A percentile compares a stretch with the other conserved stretches of the same genome.
Evolutionary conservation across 1,140 invertebrate species (phyloP).

Genomic region (Polyergus mexicanus): DNA sequence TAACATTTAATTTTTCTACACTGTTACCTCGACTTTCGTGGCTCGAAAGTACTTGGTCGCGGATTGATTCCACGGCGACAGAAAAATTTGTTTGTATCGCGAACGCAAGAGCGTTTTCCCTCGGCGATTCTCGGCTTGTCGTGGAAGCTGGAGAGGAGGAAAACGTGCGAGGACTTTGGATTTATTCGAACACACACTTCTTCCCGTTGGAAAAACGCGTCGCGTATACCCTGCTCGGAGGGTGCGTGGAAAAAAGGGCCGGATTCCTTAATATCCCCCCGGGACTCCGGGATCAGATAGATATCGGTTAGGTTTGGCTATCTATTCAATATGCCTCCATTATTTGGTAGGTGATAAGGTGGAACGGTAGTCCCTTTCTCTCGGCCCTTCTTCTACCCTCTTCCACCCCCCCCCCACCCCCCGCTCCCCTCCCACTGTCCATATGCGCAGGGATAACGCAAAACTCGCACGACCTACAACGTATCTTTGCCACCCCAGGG

Average conservation of each 20-base stretch:
- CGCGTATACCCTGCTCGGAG: slow-evolving; percentile 40
- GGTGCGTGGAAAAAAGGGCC: slow-evolving; percentile 62
- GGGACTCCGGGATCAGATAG: slow-evolving; percentile 77
- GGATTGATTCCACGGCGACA: slow-evolving; percentile 67
- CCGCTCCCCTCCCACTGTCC: slow-evolving; percentile 18
- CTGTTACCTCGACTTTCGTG: background rate
- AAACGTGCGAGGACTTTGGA: slow-evolving; percentile 74
- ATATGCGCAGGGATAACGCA: slow-evolving; percentile 41
- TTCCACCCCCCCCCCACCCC: too few species aligned
- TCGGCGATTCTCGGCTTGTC: slow-evolving; percentile 2
- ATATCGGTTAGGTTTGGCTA: slow-evolving; percentile 78
- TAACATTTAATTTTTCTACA: background rate
- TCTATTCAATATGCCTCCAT: slow-evolving; percentile 82
- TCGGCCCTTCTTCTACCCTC: slow-evolving; percentile 23
- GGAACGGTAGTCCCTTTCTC: slow-evolving; percentile 67
- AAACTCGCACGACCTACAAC: slow-evolving; percentile 49
- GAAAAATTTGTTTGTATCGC: slow-evolving; percentile 70
- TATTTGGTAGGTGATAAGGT: slow-evolving; percentile 82
- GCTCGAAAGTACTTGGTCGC: slow-evolving; percentile 57
- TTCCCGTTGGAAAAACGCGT: slow-evolving; percentile 19
- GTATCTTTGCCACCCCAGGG: slow-evolving; percentile 68
- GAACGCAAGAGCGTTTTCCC: slow-evolving; percentile 39
- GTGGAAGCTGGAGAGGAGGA: background rate
- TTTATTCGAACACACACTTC: slow-evolving; percentile 74
- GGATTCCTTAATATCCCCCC: slow-evolving; percentile 79